These are phyloP conservation scores for Epinephelus moara DNA, from an alignment of 2,113 vertebrate species.

Conservation along the genomic window DNA sequence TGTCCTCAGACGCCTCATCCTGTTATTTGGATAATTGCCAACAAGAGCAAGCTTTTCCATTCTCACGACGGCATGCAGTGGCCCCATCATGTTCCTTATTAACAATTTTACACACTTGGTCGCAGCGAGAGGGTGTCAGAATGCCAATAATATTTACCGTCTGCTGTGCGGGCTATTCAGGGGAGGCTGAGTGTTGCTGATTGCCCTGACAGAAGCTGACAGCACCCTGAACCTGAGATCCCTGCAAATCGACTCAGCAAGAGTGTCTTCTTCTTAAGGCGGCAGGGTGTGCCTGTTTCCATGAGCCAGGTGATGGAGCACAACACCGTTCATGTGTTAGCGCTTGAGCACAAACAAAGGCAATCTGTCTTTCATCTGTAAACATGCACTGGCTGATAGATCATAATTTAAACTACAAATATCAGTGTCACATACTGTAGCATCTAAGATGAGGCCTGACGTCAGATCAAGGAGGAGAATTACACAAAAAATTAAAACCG, in stretches of 20 bases:
- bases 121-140: slow-evolving; percentile 80
- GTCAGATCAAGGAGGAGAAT: background rate
- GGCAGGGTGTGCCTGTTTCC: slow-evolving; percentile 40
- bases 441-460: background rate
- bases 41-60: slow-evolving; percentile 78
- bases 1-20: slow-evolving; percentile 73
- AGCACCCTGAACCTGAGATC: slow-evolving; percentile 76
- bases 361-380: slow-evolving; percentile 35
- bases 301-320: slow-evolving; percentile 55
- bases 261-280: slow-evolving; percentile 55
- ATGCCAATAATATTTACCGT: slow-evolving; percentile 87
- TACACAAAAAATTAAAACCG: background rate
- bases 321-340: slow-evolving; percentile 17
- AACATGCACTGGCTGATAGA: slow-evolving; percentile 14
- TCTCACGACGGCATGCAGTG: slow-evolving; percentile 75
- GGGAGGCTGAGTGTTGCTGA: slow-evolving; percentile 75
- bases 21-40: slow-evolving; percentile 85
- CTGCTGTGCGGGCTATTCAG: slow-evolving; percentile 77
- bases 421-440: background rate
- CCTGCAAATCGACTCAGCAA: slow-evolving; percentile 69
- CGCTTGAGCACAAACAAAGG: slow-evolving; percentile 42
- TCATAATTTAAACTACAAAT: background rate
- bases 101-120: slow-evolving; percentile 86
- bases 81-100: slow-evolving; percentile 86
- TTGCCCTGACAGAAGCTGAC: slow-evolving; percentile 83